phyloP scores from a whole-genome alignment of 2,888 invertebrate species.

The Pycnomerus fuliginosus region DNA sequence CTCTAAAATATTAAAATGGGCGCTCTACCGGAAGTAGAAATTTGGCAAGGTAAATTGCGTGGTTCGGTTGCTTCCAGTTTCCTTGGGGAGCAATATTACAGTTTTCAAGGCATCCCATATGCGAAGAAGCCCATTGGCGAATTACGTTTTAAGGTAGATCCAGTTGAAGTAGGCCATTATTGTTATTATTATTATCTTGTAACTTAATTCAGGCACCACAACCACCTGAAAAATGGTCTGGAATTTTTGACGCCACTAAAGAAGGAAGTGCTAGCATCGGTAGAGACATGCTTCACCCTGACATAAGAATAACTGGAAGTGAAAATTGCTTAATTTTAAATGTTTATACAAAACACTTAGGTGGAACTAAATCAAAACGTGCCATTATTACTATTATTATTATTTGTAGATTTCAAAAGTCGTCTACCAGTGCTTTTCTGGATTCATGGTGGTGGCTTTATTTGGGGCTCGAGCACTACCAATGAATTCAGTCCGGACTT shows the following conservation, averaged over 20 bases:
- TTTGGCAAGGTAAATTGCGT: background rate
- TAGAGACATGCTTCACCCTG: slow-evolving; percentile 17
- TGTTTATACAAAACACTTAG: slow-evolving; percentile 32
- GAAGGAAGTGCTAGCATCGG: slow-evolving; percentile 32
- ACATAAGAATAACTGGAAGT: slow-evolving; percentile 23
- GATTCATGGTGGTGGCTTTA: slow-evolving; percentile 57
- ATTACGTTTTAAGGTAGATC: background rate
- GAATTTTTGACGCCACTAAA: slow-evolving; percentile 32
- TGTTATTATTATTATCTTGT: too few relatives aligned
- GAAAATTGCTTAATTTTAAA: slow-evolving; percentile 43
- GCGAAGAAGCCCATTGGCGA: background rate
- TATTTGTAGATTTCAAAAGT: too few relatives aligned
- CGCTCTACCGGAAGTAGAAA: background rate
- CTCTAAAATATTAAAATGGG: background rate
- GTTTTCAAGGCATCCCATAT: background rate
- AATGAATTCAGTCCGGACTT: slow-evolving; percentile 51
- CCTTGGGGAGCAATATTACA: background rate
- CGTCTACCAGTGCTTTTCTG: too few relatives aligned
- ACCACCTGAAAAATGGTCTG: slow-evolving; percentile 7
- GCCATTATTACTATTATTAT: slow-evolving; percentile 1
- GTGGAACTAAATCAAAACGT: background rate
- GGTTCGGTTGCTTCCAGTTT: background rate
- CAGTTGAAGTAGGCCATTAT: too few relatives aligned
- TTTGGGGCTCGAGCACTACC: slow-evolving; percentile 50
- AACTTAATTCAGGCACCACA: slow-evolving; percentile 1